Base-by-base conservation (phyloP, 2,797 vertebrate genomes). In the Sciaenops ocellatus region DNA sequence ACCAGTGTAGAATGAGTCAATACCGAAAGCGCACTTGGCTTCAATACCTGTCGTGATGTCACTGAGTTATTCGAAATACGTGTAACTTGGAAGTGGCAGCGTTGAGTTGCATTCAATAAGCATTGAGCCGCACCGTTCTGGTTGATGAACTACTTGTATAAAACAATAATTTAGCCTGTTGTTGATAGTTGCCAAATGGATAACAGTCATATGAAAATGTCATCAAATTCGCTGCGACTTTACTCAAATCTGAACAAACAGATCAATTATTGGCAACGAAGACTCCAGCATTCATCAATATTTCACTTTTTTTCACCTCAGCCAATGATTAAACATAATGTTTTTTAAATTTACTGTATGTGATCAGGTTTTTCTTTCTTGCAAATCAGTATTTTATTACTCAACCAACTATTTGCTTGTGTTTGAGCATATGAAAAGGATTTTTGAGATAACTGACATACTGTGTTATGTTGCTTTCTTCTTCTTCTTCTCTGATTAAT, bases 1-100 rank as follows among this genome's bases (percentile, higher is more conserved):
- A 68, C 66, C 83, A 80, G 73, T 73, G 76, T 69, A 82, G 78
- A 90, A 84, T 78, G 69, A 88, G 74, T 90, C 80, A 55, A 85
- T 85, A 67, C 73, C 67, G 73, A 85, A 77, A 83, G 73, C 59
- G 18, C 47, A 73, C 73, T 82, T 82, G 75, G 78, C 84, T 81
- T 82, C 69, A 46, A 69, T 85, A 84, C 82, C 74, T 78, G 76
- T 52, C 80, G 71, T 26, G 28, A 70, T 65, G 74, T 80, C 52
- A 71, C 62, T 61, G 50, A 79, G 69, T 70, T 74, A 78, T 80
- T 72, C 77, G 75, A 87, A 66, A 79, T 64, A 83, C 61, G 34
- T 77, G 69, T 20, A 69, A 79, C 80, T 85, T 80, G 67, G 72
- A 89, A 79, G 80, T 44, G 73, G 71, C 60, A 52, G 24, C 9